Conservation (phyloP, 2,797 vertebrate genomes). For the Numenius phaeopus region DNA sequence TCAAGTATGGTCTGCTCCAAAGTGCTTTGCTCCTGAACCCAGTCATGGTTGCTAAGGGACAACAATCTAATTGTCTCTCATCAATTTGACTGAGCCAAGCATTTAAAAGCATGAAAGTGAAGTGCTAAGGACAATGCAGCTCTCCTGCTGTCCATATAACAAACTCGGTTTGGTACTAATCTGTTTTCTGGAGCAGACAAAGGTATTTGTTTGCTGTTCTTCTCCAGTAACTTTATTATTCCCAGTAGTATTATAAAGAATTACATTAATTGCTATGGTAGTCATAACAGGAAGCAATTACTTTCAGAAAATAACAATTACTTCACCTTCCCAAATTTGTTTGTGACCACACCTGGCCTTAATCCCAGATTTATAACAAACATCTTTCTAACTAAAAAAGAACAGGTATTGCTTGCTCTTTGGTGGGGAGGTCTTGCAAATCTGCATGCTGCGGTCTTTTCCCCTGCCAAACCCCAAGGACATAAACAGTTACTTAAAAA, state of each 20-base stretch:
- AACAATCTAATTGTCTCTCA: slow-evolving; percentile 15
- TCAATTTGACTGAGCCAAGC: slow-evolving; percentile 20
- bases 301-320: slow-evolving; percentile 14
- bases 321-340: slow-evolving; percentile 13
- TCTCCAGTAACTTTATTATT: slow-evolving; percentile 23
- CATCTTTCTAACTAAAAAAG: not conserved
- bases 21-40: slow-evolving; percentile 21
- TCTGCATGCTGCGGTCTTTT: not conserved
- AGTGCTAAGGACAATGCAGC: not conserved
- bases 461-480: not conserved
- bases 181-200: slow-evolving; percentile 4
- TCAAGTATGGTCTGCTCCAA: not conserved
- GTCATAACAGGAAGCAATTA: slow-evolving; percentile 25
- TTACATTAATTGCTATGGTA: slow-evolving; percentile 53
- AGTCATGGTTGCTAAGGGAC: slow-evolving; percentile 52
- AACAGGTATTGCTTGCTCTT: not conserved
- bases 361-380: not conserved
- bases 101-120: slow-evolving; percentile 12
- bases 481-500: not conserved
- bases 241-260: not conserved
- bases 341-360: slow-evolving; percentile 3
- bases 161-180: not conserved
- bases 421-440: not conserved
- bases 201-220: slow-evolving; percentile 32
- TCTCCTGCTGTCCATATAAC: not conserved